Evolutionary conservation across 1,140 invertebrate genomes (phyloP).

Genomic region (Aphelenchoides fujianensis): DNA sequence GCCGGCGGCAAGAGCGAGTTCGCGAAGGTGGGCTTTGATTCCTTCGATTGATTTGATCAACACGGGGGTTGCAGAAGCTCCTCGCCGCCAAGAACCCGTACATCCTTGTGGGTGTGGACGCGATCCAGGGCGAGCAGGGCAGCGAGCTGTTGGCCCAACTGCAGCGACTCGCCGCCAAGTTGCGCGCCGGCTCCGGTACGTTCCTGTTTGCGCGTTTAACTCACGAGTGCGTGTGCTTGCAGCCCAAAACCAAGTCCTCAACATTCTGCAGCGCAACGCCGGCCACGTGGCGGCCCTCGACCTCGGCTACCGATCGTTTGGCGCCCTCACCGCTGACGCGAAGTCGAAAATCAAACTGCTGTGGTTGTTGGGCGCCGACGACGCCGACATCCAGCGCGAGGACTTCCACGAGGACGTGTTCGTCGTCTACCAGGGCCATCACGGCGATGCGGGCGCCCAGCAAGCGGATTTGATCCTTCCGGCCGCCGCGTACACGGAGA

Average conservation of each 20-base stretch:
- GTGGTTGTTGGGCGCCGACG: conserved; percentile 88
- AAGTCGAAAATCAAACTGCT: conserved; percentile 74
- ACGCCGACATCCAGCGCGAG: conserved; percentile 73
- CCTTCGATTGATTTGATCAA: background rate
- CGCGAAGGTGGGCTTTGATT: conserved; percentile 38
- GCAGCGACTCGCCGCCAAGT: conserved; percentile 69
- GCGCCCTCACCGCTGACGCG: conserved; percentile 66
- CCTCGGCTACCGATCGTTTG: conserved; percentile 81
- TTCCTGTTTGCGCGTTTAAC: conserved; percentile 12
- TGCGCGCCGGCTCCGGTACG: conserved; percentile 64
- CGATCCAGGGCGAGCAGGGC: conserved; percentile 77
- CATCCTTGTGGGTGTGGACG: conserved; percentile 83
- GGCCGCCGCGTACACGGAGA: conserved; percentile 97
- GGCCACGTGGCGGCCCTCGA: conserved; percentile 90
- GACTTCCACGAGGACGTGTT: conserved; percentile 79
- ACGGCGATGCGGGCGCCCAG: conserved; percentile 86
- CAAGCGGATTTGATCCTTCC: conserved; percentile 90
- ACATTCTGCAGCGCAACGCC: conserved; percentile 64
- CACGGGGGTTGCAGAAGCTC: conserved; percentile 67
- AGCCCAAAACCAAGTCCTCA: conserved; percentile 62
- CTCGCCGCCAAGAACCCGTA: conserved; percentile 80
- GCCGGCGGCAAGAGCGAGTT: conserved; percentile 65
- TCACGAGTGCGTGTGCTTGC: too few species aligned
- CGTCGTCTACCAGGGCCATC: conserved; percentile 93
- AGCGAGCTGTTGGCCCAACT: conserved; percentile 74